Evolutionary conservation across 2,113 vertebrate genomes (phyloP).

Genomic region (Tetraodon nigroviridis): DNA sequence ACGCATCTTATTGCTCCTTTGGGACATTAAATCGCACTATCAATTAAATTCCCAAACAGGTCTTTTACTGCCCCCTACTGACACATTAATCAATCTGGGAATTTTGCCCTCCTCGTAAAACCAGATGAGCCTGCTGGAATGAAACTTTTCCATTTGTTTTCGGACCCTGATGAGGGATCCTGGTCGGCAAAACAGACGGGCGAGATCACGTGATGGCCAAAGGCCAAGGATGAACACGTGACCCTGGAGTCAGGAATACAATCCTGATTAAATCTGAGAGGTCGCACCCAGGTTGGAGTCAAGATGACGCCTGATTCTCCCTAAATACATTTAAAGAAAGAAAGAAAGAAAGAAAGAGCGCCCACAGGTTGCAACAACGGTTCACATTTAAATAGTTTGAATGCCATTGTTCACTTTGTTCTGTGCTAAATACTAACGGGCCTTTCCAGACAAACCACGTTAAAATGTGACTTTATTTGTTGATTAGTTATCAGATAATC

Average conservation of each 20-base stretch:
- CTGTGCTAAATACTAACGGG: background rate
- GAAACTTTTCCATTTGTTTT: background rate
- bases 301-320: background rate
- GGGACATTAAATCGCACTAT: too few species aligned
- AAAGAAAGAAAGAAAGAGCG: background rate
- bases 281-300: background rate
- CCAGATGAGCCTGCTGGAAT: background rate
- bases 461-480: background rate
- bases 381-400: background rate
- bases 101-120: too few species aligned
- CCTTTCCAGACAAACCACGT: background rate
- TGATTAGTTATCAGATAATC: too few species aligned
- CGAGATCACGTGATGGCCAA: too few species aligned
- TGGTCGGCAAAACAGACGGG: too few species aligned
- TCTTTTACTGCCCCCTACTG: slow-evolving; percentile 51
- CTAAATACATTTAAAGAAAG: background rate
- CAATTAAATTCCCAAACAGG: background rate
- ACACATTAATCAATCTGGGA: background rate
- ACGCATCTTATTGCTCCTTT: too few species aligned
- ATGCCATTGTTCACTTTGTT: too few species aligned
- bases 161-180: too few species aligned
- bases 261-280: background rate
- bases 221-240: too few species aligned
- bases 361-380: too few species aligned
- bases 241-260: background rate